Base-by-base conservation (phyloP, 2,888 invertebrate species). In the Copidosoma aretas region DNA sequence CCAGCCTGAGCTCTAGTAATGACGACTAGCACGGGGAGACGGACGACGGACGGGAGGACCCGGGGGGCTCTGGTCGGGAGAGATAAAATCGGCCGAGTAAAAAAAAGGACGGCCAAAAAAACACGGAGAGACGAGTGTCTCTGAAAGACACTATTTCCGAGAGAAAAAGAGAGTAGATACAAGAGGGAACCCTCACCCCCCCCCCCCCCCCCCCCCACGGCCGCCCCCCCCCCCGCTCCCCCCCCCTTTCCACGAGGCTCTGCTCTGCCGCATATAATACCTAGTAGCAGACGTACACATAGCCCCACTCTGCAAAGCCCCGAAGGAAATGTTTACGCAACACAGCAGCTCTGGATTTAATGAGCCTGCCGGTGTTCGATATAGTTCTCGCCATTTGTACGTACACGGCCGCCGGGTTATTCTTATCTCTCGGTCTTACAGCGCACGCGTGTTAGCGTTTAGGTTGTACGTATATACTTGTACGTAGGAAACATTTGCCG, bases 251-350 rank as follows among this genome's bases (percentile, higher is more conserved):
- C 32, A 32, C 32, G 32, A 32, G 32, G 8, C 8, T 5, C 32
- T 5, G 32, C 32, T 32, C 32, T 32, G 4, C 8, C 32, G 32
- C 8, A 8, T 32, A 32, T n/a, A n/a, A n/a, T n/a, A n/a, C n/a
- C n/a, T 68, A 63, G 60, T 21, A 64, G 72, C 68, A 60, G 72
- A 8, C 32, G n/a, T 8, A n/a, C 19, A n/a, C 10, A n/a, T 10
- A 8, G 19, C 32, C 70, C n/a, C n/a, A 68, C 10, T 21, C 56
- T 14, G 60, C 66, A n/a, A n/a, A 61, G 66, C 57, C 56, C 71
- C 63, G 67, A 67, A 63, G 66, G 63, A 71, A 61, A 74, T 75
- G 74, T 76, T 77, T 72, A 74, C 74, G 68, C 69, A 61, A 46
- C 64, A 66, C 54, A n/a, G n/a, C 21, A 21, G 8, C 14, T 54